Percentiles rank a stretch among this genome's conserved stretches.
These are phyloP conservation scores for Axea sp. DNA, from an alignment of 2,888 invertebrate genomes.

Conservation along the genomic window DNA sequence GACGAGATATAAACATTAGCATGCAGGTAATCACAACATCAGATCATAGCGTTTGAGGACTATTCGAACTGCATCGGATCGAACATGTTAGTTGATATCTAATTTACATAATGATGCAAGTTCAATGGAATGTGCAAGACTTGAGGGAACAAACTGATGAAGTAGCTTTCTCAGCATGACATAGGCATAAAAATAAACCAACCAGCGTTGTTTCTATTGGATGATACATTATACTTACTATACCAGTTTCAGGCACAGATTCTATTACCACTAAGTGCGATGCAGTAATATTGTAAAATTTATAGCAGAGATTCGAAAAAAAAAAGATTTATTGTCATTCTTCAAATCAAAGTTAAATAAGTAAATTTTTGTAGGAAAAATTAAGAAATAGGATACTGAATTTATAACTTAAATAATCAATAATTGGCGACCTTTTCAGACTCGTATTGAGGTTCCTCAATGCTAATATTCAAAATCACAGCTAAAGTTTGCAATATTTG, in stretches of 20 bases:
- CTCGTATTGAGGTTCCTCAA: too few species aligned
- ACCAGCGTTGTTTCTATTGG: constrained; percentile 15
- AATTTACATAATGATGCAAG: constrained; percentile 56
- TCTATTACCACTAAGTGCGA: too few species aligned
- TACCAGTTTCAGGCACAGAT: constrained; percentile 30
- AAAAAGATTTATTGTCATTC: too few species aligned
- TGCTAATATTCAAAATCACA: too few species aligned
- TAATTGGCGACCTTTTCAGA: too few species aligned
- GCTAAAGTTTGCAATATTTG: too few species aligned
- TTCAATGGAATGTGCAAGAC: constrained; percentile 49
- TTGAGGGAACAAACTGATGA: constrained; percentile 19
- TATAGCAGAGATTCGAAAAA: too few species aligned
- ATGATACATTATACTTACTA: constrained; percentile 14
- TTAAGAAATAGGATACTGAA: too few species aligned
- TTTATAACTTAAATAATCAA: too few species aligned
- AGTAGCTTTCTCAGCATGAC: constrained; percentile 33
- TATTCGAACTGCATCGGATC: constrained; percentile 36
- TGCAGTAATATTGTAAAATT: too few species aligned
- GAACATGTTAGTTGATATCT: constrained; percentile 37
- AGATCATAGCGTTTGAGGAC: constrained; percentile 24
- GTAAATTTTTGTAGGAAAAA: too few species aligned
- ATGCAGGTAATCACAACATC: constrained; percentile 34
- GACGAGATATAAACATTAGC: constrained; percentile 47
- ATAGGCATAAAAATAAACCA: constrained; percentile 17
- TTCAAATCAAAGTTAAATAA: too few species aligned